Conservation (phyloP, 2,113 vertebrate species). For the Myotis brandtii region DNA sequence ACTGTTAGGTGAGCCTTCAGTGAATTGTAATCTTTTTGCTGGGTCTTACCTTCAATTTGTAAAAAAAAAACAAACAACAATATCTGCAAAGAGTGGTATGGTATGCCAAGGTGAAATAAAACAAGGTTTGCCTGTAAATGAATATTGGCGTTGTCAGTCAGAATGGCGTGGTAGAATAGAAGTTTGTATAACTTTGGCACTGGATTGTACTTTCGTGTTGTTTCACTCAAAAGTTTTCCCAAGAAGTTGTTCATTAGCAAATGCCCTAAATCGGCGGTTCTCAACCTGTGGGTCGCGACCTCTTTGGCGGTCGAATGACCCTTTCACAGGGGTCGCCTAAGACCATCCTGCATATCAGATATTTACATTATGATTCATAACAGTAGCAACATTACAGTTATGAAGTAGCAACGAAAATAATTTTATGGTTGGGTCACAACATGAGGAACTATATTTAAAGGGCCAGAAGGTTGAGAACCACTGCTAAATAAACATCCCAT, state of each 20-base stretch:
- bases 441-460: too few relatives aligned
- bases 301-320: too few relatives aligned
- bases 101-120: not conserved
- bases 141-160: not conserved
- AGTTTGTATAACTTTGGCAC: not conserved
- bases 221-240: not conserved
- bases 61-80: not conserved
- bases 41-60: not conserved
- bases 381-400: too few relatives aligned
- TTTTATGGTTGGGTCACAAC: too few relatives aligned
- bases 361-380: too few relatives aligned
- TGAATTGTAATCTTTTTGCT: not conserved
- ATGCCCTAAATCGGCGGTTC: not conserved
- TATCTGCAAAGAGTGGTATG: not conserved
- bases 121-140: not conserved
- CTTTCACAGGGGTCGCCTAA: too few relatives aligned
- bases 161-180: not conserved
- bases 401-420: too few relatives aligned
- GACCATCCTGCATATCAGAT: too few relatives aligned
- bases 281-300: too few relatives aligned
- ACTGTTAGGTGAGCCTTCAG: not conserved
- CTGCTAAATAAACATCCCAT: not conserved
- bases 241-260: not conserved
- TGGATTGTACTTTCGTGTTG: not conserved
- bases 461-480: too few relatives aligned